Conservation (phyloP, 1,140 invertebrate species). For the Leucophenga varia region DNA sequence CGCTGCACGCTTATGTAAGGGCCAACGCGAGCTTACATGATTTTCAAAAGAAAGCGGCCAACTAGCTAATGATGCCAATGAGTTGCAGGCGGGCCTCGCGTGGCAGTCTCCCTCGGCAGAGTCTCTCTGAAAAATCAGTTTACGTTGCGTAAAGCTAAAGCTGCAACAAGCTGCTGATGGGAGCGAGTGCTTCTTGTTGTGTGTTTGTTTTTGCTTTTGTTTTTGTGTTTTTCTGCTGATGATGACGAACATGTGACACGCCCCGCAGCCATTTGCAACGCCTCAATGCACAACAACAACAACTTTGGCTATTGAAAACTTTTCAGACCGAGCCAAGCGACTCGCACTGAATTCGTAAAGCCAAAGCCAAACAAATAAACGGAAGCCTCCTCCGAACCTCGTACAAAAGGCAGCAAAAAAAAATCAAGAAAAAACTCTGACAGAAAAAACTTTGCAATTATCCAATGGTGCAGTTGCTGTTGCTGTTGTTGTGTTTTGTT, state of each 20-base stretch:
- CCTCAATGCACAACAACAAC: slow-evolving; percentile 42
- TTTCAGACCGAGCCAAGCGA: slow-evolving; percentile 25
- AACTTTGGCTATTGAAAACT: slow-evolving; percentile 32
- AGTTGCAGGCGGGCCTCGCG: slow-evolving; percentile 16
- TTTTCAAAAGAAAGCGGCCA: slow-evolving; percentile 23
- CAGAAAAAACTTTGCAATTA: slow-evolving; percentile 34
- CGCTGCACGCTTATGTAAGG: no score
- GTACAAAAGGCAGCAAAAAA: slow-evolving; percentile 22
- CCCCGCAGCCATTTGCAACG: slow-evolving; percentile 43
- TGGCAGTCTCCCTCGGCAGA: neutral
- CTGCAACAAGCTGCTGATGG: slow-evolving; percentile 29
- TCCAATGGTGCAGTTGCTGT: slow-evolving; percentile 24
- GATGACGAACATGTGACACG: slow-evolving; percentile 47
- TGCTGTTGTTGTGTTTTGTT: slow-evolving; percentile 15
- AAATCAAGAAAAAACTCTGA: slow-evolving; percentile 10
- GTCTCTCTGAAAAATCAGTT: slow-evolving; percentile 19
- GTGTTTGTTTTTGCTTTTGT: slow-evolving; percentile 10
- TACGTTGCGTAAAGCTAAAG: slow-evolving; percentile 38
- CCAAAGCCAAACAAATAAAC: slow-evolving; percentile 47
- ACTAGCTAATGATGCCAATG: slow-evolving; percentile 28
- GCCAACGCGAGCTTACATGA: no score
- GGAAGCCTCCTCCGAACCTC: slow-evolving; percentile 31
- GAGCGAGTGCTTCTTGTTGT: slow-evolving; percentile 14
- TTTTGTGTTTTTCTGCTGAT: slow-evolving; percentile 11
- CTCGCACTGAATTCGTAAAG: slow-evolving; percentile 28